Evolutionary conservation across 92 coral and sea anemone genomes (phyloP).

Genomic region (Anthopleura xanthogrammica): DNA sequence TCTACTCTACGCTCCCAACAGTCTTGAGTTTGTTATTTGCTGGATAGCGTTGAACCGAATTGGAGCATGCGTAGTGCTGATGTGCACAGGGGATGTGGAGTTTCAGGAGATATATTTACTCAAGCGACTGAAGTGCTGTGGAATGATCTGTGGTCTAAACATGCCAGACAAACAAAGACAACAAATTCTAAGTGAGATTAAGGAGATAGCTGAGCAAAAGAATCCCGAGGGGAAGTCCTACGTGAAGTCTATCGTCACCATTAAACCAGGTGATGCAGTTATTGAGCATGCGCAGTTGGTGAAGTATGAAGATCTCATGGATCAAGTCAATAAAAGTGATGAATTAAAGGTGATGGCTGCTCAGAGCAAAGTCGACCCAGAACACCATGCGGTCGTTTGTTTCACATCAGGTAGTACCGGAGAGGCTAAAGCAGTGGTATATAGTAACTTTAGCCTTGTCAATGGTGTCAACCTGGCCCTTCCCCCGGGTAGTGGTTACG

Average conservation of each 20-base stretch:
- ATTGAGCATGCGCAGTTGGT: slow-evolving; percentile 10
- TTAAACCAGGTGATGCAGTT: slow-evolving; percentile 3
- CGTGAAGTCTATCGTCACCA: slow-evolving; percentile 25
- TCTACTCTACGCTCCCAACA: slow-evolving; percentile 32
- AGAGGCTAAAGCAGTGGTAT: slow-evolving; percentile 19
- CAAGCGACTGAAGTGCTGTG: slow-evolving; percentile 18
- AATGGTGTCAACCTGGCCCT: slow-evolving; percentile 26
- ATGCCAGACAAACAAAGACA: slow-evolving; percentile 15
- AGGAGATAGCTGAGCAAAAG: slow-evolving; percentile 22
- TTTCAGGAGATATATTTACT: background rate
- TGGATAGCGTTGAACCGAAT: slow-evolving; percentile 36
- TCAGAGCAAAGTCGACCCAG: slow-evolving; percentile 21
- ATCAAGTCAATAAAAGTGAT: background rate
- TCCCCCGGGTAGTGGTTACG: slow-evolving; percentile 11
- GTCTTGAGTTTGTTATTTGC: slow-evolving; percentile 22
- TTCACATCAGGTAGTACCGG: slow-evolving; percentile 45
- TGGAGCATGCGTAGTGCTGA: slow-evolving; percentile 29
- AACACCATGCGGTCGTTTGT: slow-evolving; percentile 24
- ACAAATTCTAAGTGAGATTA: slow-evolving; percentile 14
- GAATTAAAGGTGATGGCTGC: background rate
- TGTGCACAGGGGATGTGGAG: slow-evolving; percentile 29
- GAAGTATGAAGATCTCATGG: slow-evolving; percentile 20
- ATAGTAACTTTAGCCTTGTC: slow-evolving; percentile 5
- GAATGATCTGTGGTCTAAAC: slow-evolving; percentile 13
- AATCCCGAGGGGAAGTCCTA: slow-evolving; percentile 19